Base-by-base conservation (phyloP, 1,140 invertebrate genomes). In the Bombus waltoni region DNA sequence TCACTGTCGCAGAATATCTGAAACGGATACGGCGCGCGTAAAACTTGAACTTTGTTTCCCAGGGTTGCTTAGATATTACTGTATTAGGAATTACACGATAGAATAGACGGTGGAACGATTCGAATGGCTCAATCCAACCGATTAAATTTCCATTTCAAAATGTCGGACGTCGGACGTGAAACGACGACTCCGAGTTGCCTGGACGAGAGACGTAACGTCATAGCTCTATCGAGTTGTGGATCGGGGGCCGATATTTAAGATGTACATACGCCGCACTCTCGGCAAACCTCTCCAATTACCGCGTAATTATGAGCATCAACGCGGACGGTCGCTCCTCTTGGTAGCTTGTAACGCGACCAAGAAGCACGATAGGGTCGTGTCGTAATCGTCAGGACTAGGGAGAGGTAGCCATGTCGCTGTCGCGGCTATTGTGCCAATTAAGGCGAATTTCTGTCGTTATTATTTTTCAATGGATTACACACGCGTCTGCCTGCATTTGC, bases 201-300 rank as follows among this genome's bases (percentile, higher is more conserved):
- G 0, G 40, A 71, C 22, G 40, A 28, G 3, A 40, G 1, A 13
- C 4, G 40, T 3, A 75, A 53, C 42, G 5, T 15, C 22, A 15
- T 13, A 38, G 74, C 3, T n/a, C 11, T 15, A 65, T 42, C 53
- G n/a, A 35, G 44, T 28, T 25, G 15, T 18, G 59, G 78, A 86
- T 86, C 65, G 42, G 65, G 65, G 38, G 18, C 28, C 35, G 76
- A 94, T 94, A 94, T 93, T 93, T 92, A 90, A 85, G 89, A 92
- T 91, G 90, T 93, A n/a, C 47, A 25, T 93, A n/a, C 32, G 35
- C 25, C 28, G 22, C 89, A 92, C 94, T 94, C 94, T 92, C 93
- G 93, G 93, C 93, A 94, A 95, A 94, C 92, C 91, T 93, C 86
- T 93, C 92, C 94, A 94, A 95, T 95, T 95, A 94, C 90, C 87